Evolutionary conservation across 2,797 vertebrate species (phyloP).

Genomic region (Taeniopygia guttata): DNA sequence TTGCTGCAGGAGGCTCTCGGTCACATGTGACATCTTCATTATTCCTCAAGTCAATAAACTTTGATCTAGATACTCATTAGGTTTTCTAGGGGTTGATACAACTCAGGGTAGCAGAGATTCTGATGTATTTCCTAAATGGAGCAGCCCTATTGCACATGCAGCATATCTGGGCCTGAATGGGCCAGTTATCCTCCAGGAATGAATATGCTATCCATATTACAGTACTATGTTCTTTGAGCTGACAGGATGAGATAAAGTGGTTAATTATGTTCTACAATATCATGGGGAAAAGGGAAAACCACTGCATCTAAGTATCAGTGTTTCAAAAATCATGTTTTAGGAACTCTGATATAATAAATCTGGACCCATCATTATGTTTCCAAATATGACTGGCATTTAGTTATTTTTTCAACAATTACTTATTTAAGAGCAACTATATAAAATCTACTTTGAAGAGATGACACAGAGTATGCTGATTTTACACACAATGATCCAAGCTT

Average conservation of each 20-base stretch:
- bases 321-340: neutral
- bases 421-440: neutral
- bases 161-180: fast-evolving
- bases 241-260: neutral
- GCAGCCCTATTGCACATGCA: too few species aligned
- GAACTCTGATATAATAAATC: neutral
- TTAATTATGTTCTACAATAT: neutral
- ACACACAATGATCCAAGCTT: neutral
- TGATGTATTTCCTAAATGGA: neutral
- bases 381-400: neutral
- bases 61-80: neutral
- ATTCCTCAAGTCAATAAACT: neutral
- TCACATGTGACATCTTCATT: neutral
- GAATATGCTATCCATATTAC: neutral
- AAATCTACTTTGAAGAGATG: neutral
- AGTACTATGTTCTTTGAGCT: neutral
- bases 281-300: neutral
- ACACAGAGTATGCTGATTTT: neutral
- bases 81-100: neutral
- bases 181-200: neutral
- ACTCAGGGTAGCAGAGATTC: neutral
- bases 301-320: neutral
- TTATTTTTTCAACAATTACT: neutral
- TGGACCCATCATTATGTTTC: neutral
- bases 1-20: neutral